Evolutionary conservation across 1,140 invertebrate species (phyloP).

Genomic region (Oppia nitens): DNA sequence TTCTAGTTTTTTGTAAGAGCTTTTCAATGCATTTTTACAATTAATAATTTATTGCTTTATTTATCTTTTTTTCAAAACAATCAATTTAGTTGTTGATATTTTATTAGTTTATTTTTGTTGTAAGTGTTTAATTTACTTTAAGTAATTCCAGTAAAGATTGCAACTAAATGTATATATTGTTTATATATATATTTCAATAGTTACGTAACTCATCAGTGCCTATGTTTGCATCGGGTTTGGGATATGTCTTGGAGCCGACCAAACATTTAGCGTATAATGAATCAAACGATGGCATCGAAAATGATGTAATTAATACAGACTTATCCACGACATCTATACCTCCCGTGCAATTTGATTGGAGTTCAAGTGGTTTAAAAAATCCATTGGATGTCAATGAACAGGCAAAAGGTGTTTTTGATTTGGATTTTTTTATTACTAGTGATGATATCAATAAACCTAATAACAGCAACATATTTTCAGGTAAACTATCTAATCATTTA

Average conservation of each 20-base stretch:
- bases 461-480: no score
- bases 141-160: not conserved
- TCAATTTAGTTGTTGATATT: no score
- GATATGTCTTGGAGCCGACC: conserved; percentile 16
- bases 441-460: not conserved
- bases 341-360: conserved; percentile 46
- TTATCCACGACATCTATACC: conserved; percentile 29
- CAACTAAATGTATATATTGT: not conserved
- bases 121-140: no score
- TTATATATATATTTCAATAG: conserved; percentile 5
- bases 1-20: not conserved
- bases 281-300: not conserved
- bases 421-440: conserved; percentile 15
- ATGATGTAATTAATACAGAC: not conserved
- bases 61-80: not conserved
- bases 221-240: conserved; percentile 18
- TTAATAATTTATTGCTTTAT: not conserved
- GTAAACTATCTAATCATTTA: no score
- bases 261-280: conserved; percentile 4
- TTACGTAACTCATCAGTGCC: conserved; percentile 19
- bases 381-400: conserved; percentile 33
- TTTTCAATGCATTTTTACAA: not conserved
- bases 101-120: no score
- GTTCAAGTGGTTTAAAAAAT: conserved; percentile 42
- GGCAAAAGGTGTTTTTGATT: conserved; percentile 14